Base-by-base conservation (phyloP, 2,797 vertebrate genomes). In the Sebastes itinus region DNA sequence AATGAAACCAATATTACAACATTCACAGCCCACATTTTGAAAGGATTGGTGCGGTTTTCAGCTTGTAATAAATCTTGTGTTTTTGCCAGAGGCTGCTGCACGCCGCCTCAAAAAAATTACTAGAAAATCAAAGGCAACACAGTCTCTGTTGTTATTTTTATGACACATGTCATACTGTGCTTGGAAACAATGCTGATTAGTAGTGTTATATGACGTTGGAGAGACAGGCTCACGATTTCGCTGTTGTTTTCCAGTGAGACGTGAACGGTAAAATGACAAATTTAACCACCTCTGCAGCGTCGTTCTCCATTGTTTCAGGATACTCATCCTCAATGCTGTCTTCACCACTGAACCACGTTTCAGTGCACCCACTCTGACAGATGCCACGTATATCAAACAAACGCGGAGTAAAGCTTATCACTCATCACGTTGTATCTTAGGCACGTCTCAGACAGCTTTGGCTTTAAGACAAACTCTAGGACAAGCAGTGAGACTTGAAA, bases 71-170 rank as follows among this genome's bases (percentile, higher is more conserved):
- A 86, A 80, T 80, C 60, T 61, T 14, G 23, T 52, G 68, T 77
- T 84, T 75, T 78, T 72, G 77, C 88, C 72, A n/a, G 76, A 79
- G 83, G 88, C 86, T 77, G 52, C 78, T 65, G 69, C 49, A 62
- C 62, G 42, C 52, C 8, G 30, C 80, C 66, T 84, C 38, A 80
- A 75, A 83, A 22, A 77, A 80, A 75, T 4, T 14, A 78, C 32
- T 84, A 35, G 62, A 66, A 71, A 90, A 87, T 91, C 83, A 91
- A 89, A 92, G 72, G 49, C 61, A 81, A 86, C 66, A 25, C 30
- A 12, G 67, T 52, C 68, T 81, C 68, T 81, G 75, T 87, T 90
- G 87, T 90, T 90, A 77, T 88, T 91, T 88, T 77, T 70, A 78
- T 82, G 82, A 72, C 82, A 74, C 56, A 32, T 84, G 87, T 90